phyloP scores from a whole-genome alignment of 1,140 invertebrate species.

The Cydia strobilella region DNA sequence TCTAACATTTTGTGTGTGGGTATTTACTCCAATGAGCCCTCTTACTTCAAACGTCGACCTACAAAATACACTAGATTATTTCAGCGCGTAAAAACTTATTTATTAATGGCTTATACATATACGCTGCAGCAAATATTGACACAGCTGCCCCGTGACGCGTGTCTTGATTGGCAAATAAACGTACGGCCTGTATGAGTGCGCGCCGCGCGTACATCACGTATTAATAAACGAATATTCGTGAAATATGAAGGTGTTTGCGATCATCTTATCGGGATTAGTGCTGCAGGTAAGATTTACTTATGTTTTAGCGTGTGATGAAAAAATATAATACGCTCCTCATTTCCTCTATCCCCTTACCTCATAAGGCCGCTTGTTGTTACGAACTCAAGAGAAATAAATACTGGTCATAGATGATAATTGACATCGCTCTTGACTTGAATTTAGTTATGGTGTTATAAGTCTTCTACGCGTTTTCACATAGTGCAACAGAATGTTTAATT shows the following conservation, averaged over 20 bases:
- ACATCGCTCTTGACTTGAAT: too few species aligned
- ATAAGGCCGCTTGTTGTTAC: too few species aligned
- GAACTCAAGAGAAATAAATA: too few species aligned
- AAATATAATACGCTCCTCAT: too few species aligned
- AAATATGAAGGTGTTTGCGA: constrained; percentile 43
- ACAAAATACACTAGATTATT: background rate
- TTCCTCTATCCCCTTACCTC: too few species aligned
- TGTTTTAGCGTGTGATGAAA: too few species aligned
- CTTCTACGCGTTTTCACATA: background rate
- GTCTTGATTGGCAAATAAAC: constrained; percentile 40
- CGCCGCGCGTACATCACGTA: background rate
- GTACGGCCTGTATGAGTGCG: background rate
- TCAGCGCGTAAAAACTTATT: background rate
- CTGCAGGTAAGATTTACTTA: constrained; percentile 44
- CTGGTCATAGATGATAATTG: too few species aligned
- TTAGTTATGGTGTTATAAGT: too few species aligned
- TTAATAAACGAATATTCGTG: background rate
- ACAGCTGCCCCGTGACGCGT: constrained; percentile 40
- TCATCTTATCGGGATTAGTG: constrained; percentile 43
- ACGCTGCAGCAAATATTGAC: constrained; percentile 36
- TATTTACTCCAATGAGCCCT: background rate
- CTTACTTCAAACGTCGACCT: background rate
- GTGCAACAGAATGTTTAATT: background rate
- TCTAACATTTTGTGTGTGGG: too few species aligned
- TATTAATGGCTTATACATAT: background rate